Evolutionary conservation across 2,113 vertebrate genomes (phyloP), one percentile per base, ranked within the genome.

Genomic region (Podiceps cristatus): DNA sequence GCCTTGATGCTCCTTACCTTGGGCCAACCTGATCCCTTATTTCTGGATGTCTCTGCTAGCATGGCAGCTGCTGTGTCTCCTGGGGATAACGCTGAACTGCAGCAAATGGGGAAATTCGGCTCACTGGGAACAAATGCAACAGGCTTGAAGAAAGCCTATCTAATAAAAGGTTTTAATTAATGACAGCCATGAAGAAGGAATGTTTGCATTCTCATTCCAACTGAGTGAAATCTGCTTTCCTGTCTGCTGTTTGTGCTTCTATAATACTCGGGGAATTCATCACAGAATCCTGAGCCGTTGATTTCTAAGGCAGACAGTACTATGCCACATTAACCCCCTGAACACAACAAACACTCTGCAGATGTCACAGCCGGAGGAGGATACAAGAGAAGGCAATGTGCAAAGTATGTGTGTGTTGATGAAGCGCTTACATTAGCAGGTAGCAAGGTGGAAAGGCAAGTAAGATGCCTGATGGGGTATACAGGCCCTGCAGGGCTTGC

Each of bases 91-190:
- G 2, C 47, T 14, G 50, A 93, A 16, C 88, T 87, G 69, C 55
- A 53, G 73, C 29, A 44, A 87, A 35, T 5, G 20, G 37, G 59
- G 55, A 23, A 16, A 7, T 49, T 44, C 64, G 78, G 64, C 74
- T 95, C 18, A 3, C 28, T 27, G 66, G 56, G 31, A 86, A 37
- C 37, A 45, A 58, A 62, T 20, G 3, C 4, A 84, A 22, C 20
- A 74, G 66, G 55, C 60, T 85, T 58, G 62, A 25, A 88, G 74
- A 75, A 88, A 82, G 56, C 66, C 52, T 27, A 7, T 67, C 77
- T 82, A 88, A 82, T 95, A 62, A 88, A 90, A 67, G 31, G 47
- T 20, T 92, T 82, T 94, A 75, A 90, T 93, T 93, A 95, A 94
- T 71, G 74, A 62, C 37, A 82, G 47, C 47, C 84, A 52, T 62